Conservation (phyloP, 2,797 vertebrate genomes). For the Sebastes reedi region DNA sequence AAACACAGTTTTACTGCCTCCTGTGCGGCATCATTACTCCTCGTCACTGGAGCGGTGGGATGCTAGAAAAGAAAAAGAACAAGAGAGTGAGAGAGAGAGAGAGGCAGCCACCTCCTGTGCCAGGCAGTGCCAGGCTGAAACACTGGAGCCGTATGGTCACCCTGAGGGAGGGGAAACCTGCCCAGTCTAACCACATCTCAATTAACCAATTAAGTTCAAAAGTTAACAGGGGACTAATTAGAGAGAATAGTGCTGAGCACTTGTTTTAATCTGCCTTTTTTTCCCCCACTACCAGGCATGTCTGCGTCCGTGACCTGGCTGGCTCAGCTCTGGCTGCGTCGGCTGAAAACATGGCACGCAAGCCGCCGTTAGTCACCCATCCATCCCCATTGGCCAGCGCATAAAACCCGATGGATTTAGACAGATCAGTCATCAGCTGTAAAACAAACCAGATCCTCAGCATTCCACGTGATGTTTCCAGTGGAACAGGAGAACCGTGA, state of each 20-base stretch:
- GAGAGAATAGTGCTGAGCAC: constrained; percentile 69
- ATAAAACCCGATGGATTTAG: constrained; percentile 76
- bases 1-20: constrained; percentile 78
- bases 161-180: constrained; percentile 73
- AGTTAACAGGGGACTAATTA: constrained; percentile 79
- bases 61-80: constrained; percentile 44
- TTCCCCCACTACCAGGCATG: constrained; percentile 45
- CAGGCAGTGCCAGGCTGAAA: constrained; percentile 71
- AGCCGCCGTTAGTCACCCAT: constrained; percentile 75
- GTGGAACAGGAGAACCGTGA: constrained; percentile 65
- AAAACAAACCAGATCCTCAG: constrained; percentile 77
- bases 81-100: constrained; percentile 26
- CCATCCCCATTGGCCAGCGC: constrained; percentile 51
- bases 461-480: constrained; percentile 69
- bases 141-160: constrained; percentile 71
- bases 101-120: constrained; percentile 68
- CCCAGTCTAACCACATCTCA: constrained; percentile 76
- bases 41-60: constrained; percentile 66
- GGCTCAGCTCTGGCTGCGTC: constrained; percentile 56
- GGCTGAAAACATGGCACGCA: constrained; percentile 68
- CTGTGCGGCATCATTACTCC: constrained; percentile 72
- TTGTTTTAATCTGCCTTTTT: constrained; percentile 61
- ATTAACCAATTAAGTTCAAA: constrained; percentile 81
- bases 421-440: constrained; percentile 75
- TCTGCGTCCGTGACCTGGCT: constrained; percentile 62